These are phyloP conservation scores for Trichonephila inaurata DNA, from an alignment of 1,140 invertebrate genomes.

Conservation along the genomic window DNA sequence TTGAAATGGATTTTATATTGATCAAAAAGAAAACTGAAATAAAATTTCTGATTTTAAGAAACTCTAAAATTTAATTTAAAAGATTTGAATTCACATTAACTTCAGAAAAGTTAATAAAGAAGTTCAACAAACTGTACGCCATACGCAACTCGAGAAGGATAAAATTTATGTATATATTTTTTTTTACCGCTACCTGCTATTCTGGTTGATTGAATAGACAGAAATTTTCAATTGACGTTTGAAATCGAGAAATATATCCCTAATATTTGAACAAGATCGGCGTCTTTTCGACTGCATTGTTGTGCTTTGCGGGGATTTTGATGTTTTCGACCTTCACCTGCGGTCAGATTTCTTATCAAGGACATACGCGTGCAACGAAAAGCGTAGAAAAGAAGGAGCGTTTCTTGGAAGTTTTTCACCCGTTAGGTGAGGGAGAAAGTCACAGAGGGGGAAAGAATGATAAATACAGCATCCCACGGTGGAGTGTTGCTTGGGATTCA, in stretches of 20 bases:
- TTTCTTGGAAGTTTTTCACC: neutral
- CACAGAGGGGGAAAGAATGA: neutral
- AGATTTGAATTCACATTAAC: neutral
- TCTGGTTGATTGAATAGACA: neutral
- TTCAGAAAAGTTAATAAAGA: neutral
- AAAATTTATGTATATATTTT: no score
- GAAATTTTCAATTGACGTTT: neutral
- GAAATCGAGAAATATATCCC: neutral
- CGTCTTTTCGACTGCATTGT: conserved; percentile 3
- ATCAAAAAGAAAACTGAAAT: no score
- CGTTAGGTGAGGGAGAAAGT: conserved; percentile 3
- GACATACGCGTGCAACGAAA: neutral
- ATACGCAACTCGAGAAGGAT: no score
- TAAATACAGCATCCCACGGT: neutral
- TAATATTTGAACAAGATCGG: neutral
- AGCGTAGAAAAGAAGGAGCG: neutral
- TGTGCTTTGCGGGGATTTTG: neutral
- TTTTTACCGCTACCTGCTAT: no score
- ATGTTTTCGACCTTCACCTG: conserved; percentile 2
- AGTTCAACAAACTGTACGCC: neutral
- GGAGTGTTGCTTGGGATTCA: neutral
- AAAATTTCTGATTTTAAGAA: no score
- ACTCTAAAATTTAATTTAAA: no score
- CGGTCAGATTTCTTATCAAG: neutral
- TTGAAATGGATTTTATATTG: no score